These are phyloP conservation scores for Parnassius apollo DNA, from an alignment of 2,888 invertebrate species.

Conservation along the genomic window DNA sequence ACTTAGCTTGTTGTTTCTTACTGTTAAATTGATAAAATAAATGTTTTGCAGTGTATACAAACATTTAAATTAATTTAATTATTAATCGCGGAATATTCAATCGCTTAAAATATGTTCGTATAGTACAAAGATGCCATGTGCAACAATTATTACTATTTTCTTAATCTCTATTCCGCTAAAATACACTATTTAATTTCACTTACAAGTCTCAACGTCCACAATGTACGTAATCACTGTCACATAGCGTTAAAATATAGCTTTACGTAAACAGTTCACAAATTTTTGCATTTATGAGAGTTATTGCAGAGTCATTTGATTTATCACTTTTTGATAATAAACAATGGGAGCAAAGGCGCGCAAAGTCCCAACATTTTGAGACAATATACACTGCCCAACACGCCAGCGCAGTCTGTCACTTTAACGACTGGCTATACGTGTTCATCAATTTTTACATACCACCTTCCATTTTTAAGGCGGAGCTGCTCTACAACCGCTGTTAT, in stretches of 20 bases:
- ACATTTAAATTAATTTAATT: too few relatives aligned
- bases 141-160: constrained; percentile 13
- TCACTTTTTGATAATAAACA: constrained; percentile 80
- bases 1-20: too few relatives aligned
- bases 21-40: too few relatives aligned
- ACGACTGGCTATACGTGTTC: constrained; percentile 80
- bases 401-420: constrained; percentile 81
- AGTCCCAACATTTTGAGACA: constrained; percentile 78
- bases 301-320: constrained; percentile 78
- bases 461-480: constrained; percentile 82
- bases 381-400: constrained; percentile 79
- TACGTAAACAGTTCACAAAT: constrained; percentile 36
- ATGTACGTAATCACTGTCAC: constrained; percentile 35
- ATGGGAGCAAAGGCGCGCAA: constrained; percentile 62
- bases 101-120: background rate
- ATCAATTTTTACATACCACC: constrained; percentile 82
- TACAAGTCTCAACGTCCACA: constrained; percentile 36
- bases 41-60: too few relatives aligned
- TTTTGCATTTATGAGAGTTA: constrained; percentile 42
- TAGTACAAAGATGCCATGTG: background rate
- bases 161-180: constrained; percentile 28
- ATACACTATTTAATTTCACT: constrained; percentile 30
- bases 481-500: constrained; percentile 65
- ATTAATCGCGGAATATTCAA: background rate
- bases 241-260: constrained; percentile 31